Evolutionary conservation across 2,113 vertebrate genomes (phyloP).

Genomic region (Toxostoma redivivum): DNA sequence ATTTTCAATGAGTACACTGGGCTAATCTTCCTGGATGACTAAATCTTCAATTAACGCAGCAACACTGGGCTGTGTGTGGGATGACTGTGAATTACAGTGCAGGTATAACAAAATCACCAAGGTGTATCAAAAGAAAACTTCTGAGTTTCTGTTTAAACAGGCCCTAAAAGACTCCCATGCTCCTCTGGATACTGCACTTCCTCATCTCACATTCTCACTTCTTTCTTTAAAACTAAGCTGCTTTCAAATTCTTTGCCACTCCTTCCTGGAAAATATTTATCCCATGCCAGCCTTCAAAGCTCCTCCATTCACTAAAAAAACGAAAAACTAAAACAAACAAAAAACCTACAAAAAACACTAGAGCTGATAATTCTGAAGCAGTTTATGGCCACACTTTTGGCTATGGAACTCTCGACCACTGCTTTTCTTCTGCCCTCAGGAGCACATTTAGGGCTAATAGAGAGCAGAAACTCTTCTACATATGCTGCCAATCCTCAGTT

Average conservation of each 20-base stretch:
- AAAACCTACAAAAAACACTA: too few relatives aligned
- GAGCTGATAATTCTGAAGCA: neutral
- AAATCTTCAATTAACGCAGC: conserved; percentile 11
- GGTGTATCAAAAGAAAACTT: neutral
- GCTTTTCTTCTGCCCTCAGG: neutral
- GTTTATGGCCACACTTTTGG: neutral
- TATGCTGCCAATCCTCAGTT: neutral
- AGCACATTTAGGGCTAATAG: neutral
- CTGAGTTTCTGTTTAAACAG: neutral
- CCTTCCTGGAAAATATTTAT: neutral
- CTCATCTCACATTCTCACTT: neutral
- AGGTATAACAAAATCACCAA: neutral
- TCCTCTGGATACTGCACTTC: neutral
- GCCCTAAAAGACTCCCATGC: neutral
- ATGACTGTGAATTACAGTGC: neutral
- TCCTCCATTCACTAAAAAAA: neutral
- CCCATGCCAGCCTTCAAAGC: neutral
- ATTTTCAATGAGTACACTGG: neutral
- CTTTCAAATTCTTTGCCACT: neutral
- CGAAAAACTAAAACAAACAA: neutral
- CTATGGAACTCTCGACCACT: neutral
- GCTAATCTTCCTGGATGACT: neutral
- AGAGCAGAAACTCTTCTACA: neutral
- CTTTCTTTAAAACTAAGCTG: neutral
- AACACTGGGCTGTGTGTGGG: neutral